Evolutionary conservation across 2,113 vertebrate species (phyloP).

Genomic region (Hylia prasina): DNA sequence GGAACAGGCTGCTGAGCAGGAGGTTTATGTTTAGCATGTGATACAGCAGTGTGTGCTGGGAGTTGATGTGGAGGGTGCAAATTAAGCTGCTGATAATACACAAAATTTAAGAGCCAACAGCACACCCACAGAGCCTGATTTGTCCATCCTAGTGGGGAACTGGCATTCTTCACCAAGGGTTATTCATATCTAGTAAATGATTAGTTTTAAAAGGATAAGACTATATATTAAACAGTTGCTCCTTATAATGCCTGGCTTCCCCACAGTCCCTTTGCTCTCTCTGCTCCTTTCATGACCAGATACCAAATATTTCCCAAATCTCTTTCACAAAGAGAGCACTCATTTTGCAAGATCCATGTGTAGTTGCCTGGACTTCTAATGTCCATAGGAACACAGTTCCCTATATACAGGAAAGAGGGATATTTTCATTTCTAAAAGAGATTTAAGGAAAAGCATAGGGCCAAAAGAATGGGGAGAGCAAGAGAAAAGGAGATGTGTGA

Average conservation of each 20-base stretch:
- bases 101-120: neutral
- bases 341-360: neutral
- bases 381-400: neutral
- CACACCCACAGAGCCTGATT: neutral
- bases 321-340: neutral
- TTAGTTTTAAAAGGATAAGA: neutral
- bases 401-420: neutral
- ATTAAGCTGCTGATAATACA: neutral
- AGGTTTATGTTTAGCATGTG: neutral
- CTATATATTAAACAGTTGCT: neutral
- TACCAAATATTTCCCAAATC: neutral
- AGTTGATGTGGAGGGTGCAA: neutral
- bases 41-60: neutral
- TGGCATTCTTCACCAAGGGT: neutral
- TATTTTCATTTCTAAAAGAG: neutral
- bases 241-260: neutral
- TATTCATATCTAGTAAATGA: neutral
- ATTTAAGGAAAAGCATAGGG: neutral
- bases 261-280: neutral
- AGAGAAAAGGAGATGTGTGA: neutral
- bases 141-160: neutral
- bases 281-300: neutral
- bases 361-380: neutral
- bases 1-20: neutral
- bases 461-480: neutral